Conservation (phyloP, 2,113 vertebrate genomes). For the Lathamus discolor region DNA sequence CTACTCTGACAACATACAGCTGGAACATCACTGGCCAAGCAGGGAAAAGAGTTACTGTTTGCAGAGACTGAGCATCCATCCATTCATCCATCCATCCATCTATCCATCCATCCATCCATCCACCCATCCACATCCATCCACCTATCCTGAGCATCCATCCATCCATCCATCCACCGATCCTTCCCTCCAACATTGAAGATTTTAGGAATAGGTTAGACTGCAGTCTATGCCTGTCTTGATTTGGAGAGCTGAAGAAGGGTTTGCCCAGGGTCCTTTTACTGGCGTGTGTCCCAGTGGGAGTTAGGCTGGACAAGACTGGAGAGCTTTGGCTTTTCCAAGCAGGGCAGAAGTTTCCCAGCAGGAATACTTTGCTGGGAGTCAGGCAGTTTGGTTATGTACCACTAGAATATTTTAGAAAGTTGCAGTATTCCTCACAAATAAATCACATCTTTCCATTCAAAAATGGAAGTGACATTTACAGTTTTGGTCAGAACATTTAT, state of each 20-base stretch:
- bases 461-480: background rate
- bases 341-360: background rate
- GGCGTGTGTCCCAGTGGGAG: background rate
- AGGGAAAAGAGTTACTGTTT: background rate
- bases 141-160: too few species aligned
- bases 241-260: background rate
- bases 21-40: background rate
- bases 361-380: background rate
- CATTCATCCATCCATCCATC: background rate
- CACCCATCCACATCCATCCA: too few species aligned
- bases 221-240: background rate
- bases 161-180: too few species aligned
- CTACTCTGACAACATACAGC: background rate
- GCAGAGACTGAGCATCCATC: background rate
- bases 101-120: too few species aligned
- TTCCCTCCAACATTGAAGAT: background rate
- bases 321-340: background rate
- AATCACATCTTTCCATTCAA: background rate
- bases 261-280: background rate
- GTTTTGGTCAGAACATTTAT: background rate
- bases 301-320: background rate
- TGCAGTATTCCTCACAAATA: background rate
- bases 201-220: background rate
- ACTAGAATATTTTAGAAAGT: background rate
- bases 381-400: background rate